phyloP scores from a whole-genome alignment of 2,797 vertebrate species.

The Cuniculus paca region DNA sequence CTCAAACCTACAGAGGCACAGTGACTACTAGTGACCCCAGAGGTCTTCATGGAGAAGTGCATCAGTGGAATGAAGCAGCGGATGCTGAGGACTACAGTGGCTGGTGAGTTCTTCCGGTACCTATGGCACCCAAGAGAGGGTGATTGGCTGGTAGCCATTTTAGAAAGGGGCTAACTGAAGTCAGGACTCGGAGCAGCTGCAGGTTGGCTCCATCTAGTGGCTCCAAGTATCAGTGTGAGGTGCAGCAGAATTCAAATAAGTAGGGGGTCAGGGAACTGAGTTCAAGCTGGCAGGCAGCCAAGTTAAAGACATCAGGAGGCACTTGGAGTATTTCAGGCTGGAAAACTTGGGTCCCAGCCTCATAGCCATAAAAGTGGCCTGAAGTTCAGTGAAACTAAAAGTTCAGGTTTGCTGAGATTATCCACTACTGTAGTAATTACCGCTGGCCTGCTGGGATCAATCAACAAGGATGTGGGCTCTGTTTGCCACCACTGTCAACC shows the following conservation, averaged over 20 bases:
- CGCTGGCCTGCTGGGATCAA: not conserved
- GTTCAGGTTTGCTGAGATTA: not conserved
- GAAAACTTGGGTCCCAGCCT: not conserved
- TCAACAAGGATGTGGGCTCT: not conserved
- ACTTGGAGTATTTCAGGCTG: too few relatives aligned
- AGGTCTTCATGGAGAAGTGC: too few relatives aligned
- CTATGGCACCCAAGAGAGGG: too few relatives aligned
- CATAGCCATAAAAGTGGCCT: not conserved
- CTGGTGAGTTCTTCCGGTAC: too few relatives aligned
- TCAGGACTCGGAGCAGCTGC: not conserved
- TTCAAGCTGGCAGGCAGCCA: too few relatives aligned
- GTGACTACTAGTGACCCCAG: not conserved
- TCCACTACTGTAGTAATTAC: not conserved
- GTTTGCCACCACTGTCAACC: not conserved
- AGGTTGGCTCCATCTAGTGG: not conserved
- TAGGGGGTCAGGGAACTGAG: not conserved
- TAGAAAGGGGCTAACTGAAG: not conserved
- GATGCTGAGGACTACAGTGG: too few relatives aligned
- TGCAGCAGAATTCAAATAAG: not conserved
- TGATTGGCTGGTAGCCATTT: not conserved
- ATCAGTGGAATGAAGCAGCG: too few relatives aligned
- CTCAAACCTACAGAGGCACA: not conserved
- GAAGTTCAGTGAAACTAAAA: not conserved
- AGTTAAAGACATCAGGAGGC: not conserved
- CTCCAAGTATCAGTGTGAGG: not conserved